Evolutionary conservation across 53 echinoderm and acorn worm genomes (phyloP).

Genomic region (Antedon mediterranea): DNA sequence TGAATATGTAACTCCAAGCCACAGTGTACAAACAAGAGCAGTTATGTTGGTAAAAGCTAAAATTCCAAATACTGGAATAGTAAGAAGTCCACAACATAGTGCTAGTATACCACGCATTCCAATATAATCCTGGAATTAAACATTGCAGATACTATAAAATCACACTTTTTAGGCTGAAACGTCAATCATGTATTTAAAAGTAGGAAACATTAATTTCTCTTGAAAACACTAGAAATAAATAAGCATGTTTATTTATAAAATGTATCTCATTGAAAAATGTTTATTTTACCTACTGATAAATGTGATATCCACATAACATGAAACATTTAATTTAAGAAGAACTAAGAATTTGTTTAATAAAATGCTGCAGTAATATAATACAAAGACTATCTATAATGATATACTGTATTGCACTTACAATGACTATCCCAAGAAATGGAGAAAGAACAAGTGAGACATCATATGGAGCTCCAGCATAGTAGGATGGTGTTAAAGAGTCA

Average conservation of each 20-base stretch:
- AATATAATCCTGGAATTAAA: slow-evolving; percentile 30
- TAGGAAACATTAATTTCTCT: not conserved
- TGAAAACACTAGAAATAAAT: not conserved
- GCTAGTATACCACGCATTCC: slow-evolving; percentile 60
- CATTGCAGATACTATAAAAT: too few relatives aligned
- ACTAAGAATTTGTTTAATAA: too few relatives aligned
- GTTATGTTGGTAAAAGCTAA: slow-evolving; percentile 45
- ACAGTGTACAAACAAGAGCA: slow-evolving; percentile 52
- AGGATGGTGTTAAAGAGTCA: slow-evolving; percentile 36
- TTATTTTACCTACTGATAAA: too few relatives aligned
- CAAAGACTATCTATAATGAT: too few relatives aligned
- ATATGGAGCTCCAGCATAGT: slow-evolving; percentile 55
- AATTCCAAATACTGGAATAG: slow-evolving; percentile 70
- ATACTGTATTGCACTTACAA: slow-evolving; percentile 30
- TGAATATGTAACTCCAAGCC: slow-evolving; percentile 67
- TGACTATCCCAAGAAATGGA: slow-evolving; percentile 51
- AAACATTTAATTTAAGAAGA: too few relatives aligned
- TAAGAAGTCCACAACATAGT: slow-evolving; percentile 34
- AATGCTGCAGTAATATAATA: too few relatives aligned
- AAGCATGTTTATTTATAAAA: too few relatives aligned
- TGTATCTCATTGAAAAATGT: too few relatives aligned
- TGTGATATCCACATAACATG: too few relatives aligned
- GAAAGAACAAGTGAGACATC: slow-evolving; percentile 57
- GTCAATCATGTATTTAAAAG: not conserved
- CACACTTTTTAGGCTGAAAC: not conserved